Evolutionary conservation across 2,888 invertebrate species (phyloP), one percentile per base, ranked within the genome.

Genomic region (Habrosyne pyritoides): DNA sequence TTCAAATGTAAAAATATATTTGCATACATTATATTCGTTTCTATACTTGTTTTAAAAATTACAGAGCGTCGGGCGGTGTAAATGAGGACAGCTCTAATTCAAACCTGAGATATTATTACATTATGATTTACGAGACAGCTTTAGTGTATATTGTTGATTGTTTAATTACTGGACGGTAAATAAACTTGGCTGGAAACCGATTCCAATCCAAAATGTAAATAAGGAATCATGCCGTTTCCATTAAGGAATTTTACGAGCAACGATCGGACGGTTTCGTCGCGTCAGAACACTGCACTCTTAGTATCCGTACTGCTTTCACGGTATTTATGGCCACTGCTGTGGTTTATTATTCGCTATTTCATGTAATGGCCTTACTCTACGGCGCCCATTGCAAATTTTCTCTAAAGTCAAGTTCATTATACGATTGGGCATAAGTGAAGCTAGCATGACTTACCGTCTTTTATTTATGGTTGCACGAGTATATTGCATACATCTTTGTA

Each of bases 91-190:
- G 58, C 30, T 63, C 60, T 66, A 66, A 70, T 66, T 71, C 42
- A 71, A 71, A 66, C 57, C 55, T 54, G 58, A 69, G 66, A 71
- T 73, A 75, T 76, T 60, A 70, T 66, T 68, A 26, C 24, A 26
- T 66, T 64, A 59, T 77, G 81, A 85, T 86, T 86, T 86, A 86
- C 71, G 83, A 80, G 71, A 74, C 78, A 77, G 66, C 54, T 67
- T 75, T 70, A 75, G 73, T 73, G 72, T 74, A 73, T 72, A 73
- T 73, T 73, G 71, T 71, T 72, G 81, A 81, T 79, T 79, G 78
- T 86, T 81, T 84, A 84, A 86, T 86, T 83, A 85, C 75, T 59
- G 63, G 64, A 61, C 56, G 66, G 67, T 67, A 73, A 80, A 81
- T 76, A 75, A 75, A 73, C 68, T 63, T 62, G 57, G 69, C 69